Evolutionary conservation across 2,113 vertebrate genomes (phyloP), one percentile per base, ranked within the genome.

Genomic region (Sapayoa aenigma): DNA sequence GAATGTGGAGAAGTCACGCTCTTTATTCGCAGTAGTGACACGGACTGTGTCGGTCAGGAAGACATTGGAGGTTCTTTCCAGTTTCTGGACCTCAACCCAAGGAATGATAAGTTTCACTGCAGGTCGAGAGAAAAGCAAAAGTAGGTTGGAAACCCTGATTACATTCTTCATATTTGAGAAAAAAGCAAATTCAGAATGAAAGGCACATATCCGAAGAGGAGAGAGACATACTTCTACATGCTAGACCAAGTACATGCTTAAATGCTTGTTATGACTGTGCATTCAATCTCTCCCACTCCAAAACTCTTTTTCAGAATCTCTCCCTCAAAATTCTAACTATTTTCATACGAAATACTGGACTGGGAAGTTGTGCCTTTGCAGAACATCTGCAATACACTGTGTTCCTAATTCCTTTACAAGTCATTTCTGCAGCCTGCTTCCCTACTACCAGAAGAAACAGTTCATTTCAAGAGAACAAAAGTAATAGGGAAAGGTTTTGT

Each of bases 1-100:
- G 95, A 99, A 99, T 81, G 99, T 99, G 97, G 99, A 99, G 97
- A 99, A 99, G 68, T 99, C 99, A 0, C 99, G 98, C 86, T 99
- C 99, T 65, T 99, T 98, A 30, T 93, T 98, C 33, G 98, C 97
- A 0, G 99, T 99, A 72, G 95, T 98, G 71, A 99, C 98, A 1
- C 99, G 97, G 80, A 99, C 98, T 1, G 98, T 98, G 37, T 99
- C 99, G 0, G 99, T 98, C 98, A 99, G 98, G 60, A 99, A 98
- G 39, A 98, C 98, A 7, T 98, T 98, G 82, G 99, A 98, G 8
- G 98, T 98, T 90, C 99, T 98, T 97, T 99, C 99, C 97, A 99
- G 84, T 75, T 98, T 98, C 63, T 98, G 99, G 75, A 99, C 98
- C 76, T 99, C 99, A 6, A 99, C 98, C 99, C 99, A 99, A 44